Evolutionary conservation across 2,888 invertebrate species (phyloP), one percentile per base, ranked within the genome.

Genomic region (Emmelina monodactyla): DNA sequence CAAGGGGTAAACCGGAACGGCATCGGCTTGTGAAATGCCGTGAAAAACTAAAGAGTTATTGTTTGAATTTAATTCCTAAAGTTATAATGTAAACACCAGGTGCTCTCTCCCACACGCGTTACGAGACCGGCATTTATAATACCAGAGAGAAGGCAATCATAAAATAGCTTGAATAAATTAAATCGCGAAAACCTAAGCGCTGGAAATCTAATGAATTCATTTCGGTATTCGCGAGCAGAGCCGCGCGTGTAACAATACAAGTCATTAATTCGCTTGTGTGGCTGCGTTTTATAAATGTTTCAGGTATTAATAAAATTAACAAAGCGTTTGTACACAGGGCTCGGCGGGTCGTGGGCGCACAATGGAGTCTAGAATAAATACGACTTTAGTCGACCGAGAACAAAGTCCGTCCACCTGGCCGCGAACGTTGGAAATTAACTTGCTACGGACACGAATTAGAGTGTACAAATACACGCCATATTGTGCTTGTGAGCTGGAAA

Each of bases 221-320:
- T 9, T 11, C 25, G n/a, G 4, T 10, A 9, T 25, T 11, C 3
- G 6, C n/a, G 25, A 25, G 9, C 9, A 25, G 11, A 9, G 25
- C n/a, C 64, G 69, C 64, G 64, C 54, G 62, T 58, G 55, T 57
- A 76, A 76, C 76, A 79, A 76, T 78, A 72, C 71, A 75, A 73
- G 68, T 76, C 73, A 78, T 78, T 73, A 78, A 78, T 71, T 68
- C 67, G 58, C 61, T 59, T 49, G 66, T 60, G 75, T 70, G 71
- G 76, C 68, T 59, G 68, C 58, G 71, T 69, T 66, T 70, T 69
- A 73, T 78, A 71, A 78, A 79, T 76, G 76, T 78, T 79, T 78
- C 67, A 78, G 66, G 67, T 73, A 76, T 76, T 79, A 75, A 79
- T 79, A 78, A 79, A 75, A 79, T 78, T 78, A 76, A 78, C 79